Evolutionary conservation across 2,113 vertebrate genomes (phyloP), one percentile per base, ranked within the genome.

Genomic region (Ginglymostoma cirratum): DNA sequence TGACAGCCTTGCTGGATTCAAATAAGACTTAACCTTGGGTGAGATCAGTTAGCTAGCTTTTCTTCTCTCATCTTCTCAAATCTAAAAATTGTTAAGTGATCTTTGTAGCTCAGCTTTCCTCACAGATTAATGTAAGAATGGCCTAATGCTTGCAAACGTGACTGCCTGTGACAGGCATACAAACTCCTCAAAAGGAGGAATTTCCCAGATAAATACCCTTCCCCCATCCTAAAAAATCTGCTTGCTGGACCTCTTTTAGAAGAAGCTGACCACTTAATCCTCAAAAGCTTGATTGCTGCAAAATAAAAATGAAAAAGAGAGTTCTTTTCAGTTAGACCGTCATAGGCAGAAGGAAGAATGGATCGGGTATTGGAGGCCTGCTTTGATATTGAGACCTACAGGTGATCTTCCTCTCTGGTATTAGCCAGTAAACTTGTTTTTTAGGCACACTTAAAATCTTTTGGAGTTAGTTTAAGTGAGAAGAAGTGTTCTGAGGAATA

Each of bases 51-150:
- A 97, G 96, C 96, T 96, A 96, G 96, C 96, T 97, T 97, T 97
- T 97, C 97, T 97, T 97, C 97, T 97, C 97, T 97, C 97, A 97
- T 97, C 97, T 97, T 97, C 97, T 97, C 97, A 97, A 97, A 97
- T 97, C 97, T 97, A 97, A 97, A 97, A 97, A 97, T 97, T 97
- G 97, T 97, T 97, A 97, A 97, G 97, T 97, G 97, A 97, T 97
- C 97, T 97, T 97, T 97, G 97, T 97, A 97, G 97, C 97, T 97
- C 97, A 97, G 97, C 97, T 97, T 97, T 97, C 97, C 97, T 97
- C 97, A 96, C 97, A 97, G 97, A 97, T 98, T 98, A 97, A 97
- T 97, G 97, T 97, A 97, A 97, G 97, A 97, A 97, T 97, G 97
- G 97, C 97, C 97, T 97, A 97, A 97, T 97, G 97, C 97, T 97